These are phyloP conservation scores for Conistra vaccinii DNA, from an alignment of 2,888 invertebrate species.

Conservation along the genomic window DNA sequence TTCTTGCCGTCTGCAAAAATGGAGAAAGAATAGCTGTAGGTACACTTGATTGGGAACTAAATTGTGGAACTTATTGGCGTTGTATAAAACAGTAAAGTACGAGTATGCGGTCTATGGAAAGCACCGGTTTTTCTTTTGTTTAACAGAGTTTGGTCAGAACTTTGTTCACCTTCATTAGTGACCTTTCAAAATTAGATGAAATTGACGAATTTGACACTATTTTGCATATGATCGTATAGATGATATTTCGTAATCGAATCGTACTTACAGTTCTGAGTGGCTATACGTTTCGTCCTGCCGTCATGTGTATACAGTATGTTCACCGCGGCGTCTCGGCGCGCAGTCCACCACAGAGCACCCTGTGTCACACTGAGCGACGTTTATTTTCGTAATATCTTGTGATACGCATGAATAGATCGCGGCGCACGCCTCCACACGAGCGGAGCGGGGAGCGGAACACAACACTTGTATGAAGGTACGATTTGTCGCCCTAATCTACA, in stretches of 20 bases:
- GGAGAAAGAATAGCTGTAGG: no score
- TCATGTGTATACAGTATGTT: conserved; percentile 3
- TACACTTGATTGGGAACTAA: no score
- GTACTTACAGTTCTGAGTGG: conserved; percentile 12
- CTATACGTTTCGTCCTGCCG: background rate
- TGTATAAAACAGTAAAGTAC: background rate
- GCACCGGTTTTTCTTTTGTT: background rate
- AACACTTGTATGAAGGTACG: background rate
- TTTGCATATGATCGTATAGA: no score
- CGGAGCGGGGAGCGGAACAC: conserved; percentile 22
- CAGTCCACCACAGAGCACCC: conserved; percentile 42
- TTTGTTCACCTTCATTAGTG: no score
- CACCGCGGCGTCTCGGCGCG: background rate
- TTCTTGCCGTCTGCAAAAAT: no score
- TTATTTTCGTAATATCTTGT: conserved; percentile 59
- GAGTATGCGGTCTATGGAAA: background rate
- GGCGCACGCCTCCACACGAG: conserved; percentile 1
- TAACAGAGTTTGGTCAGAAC: background rate
- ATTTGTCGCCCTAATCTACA: background rate
- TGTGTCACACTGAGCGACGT: conserved; percentile 67
- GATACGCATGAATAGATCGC: conserved; percentile 74
- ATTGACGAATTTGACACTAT: background rate
- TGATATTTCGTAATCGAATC: no score
- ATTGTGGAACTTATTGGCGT: background rate
- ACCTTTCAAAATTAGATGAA: no score